Evolutionary conservation across 2,888 invertebrate genomes (phyloP).

Genomic region (Drosophila anceps): DNA sequence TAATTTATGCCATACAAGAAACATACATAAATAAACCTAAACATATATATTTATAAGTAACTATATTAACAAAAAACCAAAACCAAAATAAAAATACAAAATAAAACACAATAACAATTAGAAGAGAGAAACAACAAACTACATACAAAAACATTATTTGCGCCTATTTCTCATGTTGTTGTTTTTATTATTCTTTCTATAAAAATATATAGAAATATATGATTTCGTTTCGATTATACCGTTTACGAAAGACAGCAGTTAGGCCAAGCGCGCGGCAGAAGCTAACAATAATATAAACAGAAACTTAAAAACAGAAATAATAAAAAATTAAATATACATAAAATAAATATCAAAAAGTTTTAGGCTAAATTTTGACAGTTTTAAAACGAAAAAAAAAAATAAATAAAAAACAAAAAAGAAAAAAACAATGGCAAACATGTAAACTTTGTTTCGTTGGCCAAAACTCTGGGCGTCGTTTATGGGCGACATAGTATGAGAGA

Average conservation of each 20-base stretch:
- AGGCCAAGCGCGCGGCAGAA: conserved; percentile 53
- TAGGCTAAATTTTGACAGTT: conserved; percentile 70
- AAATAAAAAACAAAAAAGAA: background rate
- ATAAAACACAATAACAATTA: conserved; percentile 53
- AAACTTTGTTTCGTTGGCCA: conserved; percentile 77
- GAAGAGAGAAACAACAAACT: conserved; percentile 48
- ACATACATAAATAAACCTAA: conserved; percentile 70
- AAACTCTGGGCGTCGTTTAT: conserved; percentile 71
- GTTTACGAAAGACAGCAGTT: conserved; percentile 41
- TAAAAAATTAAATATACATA: conserved; percentile 24
- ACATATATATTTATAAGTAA: conserved; percentile 68
- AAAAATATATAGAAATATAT: background rate
- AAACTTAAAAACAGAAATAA: conserved; percentile 3
- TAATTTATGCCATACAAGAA: conserved; percentile 60
- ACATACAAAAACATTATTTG: conserved; percentile 52
- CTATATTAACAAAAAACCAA: conserved; percentile 44
- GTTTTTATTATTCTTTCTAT: conserved; percentile 15
- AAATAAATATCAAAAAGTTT: conserved; percentile 58
- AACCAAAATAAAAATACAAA: conserved; percentile 38
- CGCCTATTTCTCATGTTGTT: conserved; percentile 55
- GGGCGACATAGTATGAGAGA: conserved; percentile 46
- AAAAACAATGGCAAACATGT: conserved; percentile 56
- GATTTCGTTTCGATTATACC: conserved; percentile 4
- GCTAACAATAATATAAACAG: conserved; percentile 67
- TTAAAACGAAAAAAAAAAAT: conserved; percentile 9